phyloP scores from a whole-genome alignment of 2,888 invertebrate genomes.

The Pterobdella sp. region DNA sequence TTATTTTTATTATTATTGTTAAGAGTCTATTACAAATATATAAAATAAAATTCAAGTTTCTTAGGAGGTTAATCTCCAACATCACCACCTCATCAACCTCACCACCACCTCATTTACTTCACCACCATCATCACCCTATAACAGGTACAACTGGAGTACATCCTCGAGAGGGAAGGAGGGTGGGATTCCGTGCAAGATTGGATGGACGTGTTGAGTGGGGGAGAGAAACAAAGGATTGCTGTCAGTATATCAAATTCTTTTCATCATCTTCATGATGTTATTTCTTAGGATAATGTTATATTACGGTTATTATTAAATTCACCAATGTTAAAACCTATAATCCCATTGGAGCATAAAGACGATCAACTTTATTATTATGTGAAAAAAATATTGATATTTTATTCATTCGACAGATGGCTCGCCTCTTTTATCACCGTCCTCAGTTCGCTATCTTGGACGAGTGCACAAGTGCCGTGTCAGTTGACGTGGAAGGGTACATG shows the following conservation, averaged over 20 bases:
- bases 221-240: slow-evolving; percentile 94
- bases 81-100: not conserved
- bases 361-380: too few relatives aligned
- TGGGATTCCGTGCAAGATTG: slow-evolving; percentile 91
- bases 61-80: too few relatives aligned
- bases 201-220: slow-evolving; percentile 95
- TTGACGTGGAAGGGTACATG: slow-evolving; percentile 95
- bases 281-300: not conserved
- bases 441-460: slow-evolving; percentile 98
- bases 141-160: slow-evolving; percentile 71
- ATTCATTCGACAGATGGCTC: slow-evolving; percentile 66
- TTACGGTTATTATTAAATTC: not conserved
- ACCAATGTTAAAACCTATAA: slow-evolving; percentile 11
- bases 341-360: not conserved
- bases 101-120: not conserved
- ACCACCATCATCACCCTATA: slow-evolving; percentile 10
- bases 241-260: slow-evolving; percentile 55
- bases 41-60: too few relatives aligned
- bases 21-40: too few relatives aligned
- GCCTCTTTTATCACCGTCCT: slow-evolving; percentile 90
- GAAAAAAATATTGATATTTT: too few relatives aligned
- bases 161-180: slow-evolving; percentile 74
- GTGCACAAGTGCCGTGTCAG: slow-evolving; percentile 95
- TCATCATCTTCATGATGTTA: not conserved
- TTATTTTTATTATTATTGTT: too few relatives aligned